phyloP scores from a whole-genome alignment of 1,140 invertebrate species.

The Teleogryllus occipitalis region DNA sequence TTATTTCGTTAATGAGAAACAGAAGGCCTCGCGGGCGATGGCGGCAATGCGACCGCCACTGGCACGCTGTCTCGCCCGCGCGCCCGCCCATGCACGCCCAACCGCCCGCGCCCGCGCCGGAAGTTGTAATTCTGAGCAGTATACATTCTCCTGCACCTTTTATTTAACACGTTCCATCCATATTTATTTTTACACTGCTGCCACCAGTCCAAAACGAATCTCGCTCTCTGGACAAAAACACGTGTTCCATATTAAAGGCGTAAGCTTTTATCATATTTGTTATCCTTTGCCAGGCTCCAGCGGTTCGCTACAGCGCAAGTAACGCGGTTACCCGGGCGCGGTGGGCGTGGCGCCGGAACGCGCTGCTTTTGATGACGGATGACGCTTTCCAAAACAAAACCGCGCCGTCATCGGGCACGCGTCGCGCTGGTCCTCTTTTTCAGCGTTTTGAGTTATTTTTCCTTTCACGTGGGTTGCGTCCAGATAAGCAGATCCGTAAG shows the following conservation, averaged over 20 bases:
- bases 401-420: background rate
- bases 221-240: background rate
- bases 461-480: background rate
- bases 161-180: slow-evolving; percentile 14
- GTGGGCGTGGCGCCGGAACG: background rate
- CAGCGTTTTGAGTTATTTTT: background rate
- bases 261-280: slow-evolving; percentile 3
- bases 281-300: background rate
- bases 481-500: background rate
- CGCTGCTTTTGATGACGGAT: background rate
- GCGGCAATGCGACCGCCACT: too few species aligned
- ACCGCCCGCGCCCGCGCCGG: too few species aligned
- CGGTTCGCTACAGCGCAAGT: background rate
- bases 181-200: slow-evolving; percentile 14
- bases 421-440: background rate
- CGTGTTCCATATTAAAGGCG: slow-evolving; percentile 6
- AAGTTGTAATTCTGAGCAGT: background rate
- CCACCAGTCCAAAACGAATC: background rate
- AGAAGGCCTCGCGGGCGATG: too few species aligned
- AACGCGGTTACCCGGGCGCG: background rate
- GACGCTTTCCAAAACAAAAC: background rate
- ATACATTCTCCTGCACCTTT: slow-evolving; percentile 9
- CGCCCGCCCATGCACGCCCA: too few species aligned
- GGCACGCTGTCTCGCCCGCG: too few species aligned
- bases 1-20: too few species aligned